Evolutionary conservation across 2,113 vertebrate species (phyloP).

Genomic region (Noctilio leporinus): DNA sequence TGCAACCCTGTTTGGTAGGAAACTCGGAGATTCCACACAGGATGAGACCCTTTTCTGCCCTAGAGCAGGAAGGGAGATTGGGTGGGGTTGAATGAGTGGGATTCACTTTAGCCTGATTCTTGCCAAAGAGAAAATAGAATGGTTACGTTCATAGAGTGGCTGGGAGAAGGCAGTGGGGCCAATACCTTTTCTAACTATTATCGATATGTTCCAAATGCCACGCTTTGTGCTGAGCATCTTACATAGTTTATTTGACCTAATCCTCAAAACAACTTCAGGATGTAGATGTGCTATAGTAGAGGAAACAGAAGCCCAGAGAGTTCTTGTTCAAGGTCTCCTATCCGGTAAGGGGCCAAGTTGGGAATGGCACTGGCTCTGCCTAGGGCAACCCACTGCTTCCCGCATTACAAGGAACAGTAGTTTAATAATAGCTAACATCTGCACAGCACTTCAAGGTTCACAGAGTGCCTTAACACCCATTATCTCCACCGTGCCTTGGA

Average conservation of each 20-base stretch:
- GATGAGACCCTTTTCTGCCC: neutral
- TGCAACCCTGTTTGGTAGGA: neutral
- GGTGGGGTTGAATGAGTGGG: neutral
- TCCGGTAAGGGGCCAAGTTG: neutral
- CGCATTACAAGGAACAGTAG: conserved; percentile 21
- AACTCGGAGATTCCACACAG: neutral
- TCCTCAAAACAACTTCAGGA: neutral
- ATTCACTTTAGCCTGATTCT: neutral
- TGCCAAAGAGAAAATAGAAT: neutral
- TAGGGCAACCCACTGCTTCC: neutral
- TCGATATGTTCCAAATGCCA: neutral
- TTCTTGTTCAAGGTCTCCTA: neutral
- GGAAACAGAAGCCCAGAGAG: neutral
- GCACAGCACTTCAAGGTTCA: conserved; percentile 28
- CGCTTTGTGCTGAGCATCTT: neutral
- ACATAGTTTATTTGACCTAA: neutral
- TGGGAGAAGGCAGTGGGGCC: neutral
- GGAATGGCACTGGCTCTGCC: neutral
- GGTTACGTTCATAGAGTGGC: neutral
- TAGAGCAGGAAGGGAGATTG: neutral
- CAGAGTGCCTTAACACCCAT: neutral
- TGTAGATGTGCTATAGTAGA: neutral
- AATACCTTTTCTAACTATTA: neutral
- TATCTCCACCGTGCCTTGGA: neutral
- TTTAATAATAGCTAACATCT: conserved; percentile 44